Evolutionary conservation across 64 coral and sea anemone genomes (phyloP), one percentile per base, ranked within the genome.

Genomic region (Stylophora pistillata): DNA sequence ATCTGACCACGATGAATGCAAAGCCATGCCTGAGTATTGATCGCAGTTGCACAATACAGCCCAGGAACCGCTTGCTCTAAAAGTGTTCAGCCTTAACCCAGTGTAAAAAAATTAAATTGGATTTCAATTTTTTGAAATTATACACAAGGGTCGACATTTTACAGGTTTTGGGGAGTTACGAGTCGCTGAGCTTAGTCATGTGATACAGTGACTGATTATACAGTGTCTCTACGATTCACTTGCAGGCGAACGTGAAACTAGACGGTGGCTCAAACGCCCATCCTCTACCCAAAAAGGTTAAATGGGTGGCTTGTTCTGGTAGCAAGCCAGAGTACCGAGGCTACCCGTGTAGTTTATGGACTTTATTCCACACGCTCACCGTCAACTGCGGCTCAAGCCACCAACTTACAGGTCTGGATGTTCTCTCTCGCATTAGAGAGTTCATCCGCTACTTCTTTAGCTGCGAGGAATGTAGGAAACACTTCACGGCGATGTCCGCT

Each of bases 301-400:
- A 56, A 14, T 98, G 96, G 96, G 71, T 29, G 72, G 93, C 64
- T 14, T 98, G 96, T 73, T 76, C 80, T 14, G 96, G 96, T 9
- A 98, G 95, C 52, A 72, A 92, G 73, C 80, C 92, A 21, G 86
- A 92, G 25, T 98, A 81, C 58, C 90, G 96, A 13, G 96, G 96
- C 13, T 98, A 98, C 58, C 93, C 96, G 1, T 98, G 96, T 57
- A 76, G 92, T 47, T 55, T 98, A 30, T 98, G 96, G 96, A 92
- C 90, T n/a, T 33, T 98, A 14, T 98, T 98, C 31, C 96, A 98
- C 71, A 93, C 93, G 9, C 63, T 98, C 37, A 98, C 96, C 6
- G 96, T 98, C 7, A 98, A 92, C 73, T 98, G 96, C 72, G 64
- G 83, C 13, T 15, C 41, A 23, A 33, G 41, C 5, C 30, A 89